Percentiles rank a stretch among this genome's conserved stretches.
Evolutionary conservation across 2,113 vertebrate genomes (phyloP).

Genomic region (cat (Felis catus)): F.catus_Fca126_mat1.0 CM031414.1:92681001-92681500

Average conservation of each 20-base stretch:
- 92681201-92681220: not conserved
- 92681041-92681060: not conserved
- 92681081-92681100: not conserved
- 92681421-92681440: not conserved
- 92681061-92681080: not conserved
- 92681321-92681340: not conserved
- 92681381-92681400: not conserved
- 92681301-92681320: not conserved
- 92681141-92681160: no score
- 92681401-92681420: not conserved
- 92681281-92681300: not conserved
- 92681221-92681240: not conserved
- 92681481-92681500: not conserved
- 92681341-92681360: not conserved
- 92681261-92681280: not conserved
- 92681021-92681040: not conserved
- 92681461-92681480: not conserved
- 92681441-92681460: not conserved
- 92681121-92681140: not conserved
- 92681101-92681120: not conserved
- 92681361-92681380: not conserved
- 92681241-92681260: not conserved
- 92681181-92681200: not conserved
- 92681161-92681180: not conserved
- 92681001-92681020: not conserved